A percentile compares a stretch with the other conserved stretches of the same genome.
phyloP scores from a whole-genome alignment of 2,797 vertebrate species.

The Typhlichthys eigenmanni region DNA sequence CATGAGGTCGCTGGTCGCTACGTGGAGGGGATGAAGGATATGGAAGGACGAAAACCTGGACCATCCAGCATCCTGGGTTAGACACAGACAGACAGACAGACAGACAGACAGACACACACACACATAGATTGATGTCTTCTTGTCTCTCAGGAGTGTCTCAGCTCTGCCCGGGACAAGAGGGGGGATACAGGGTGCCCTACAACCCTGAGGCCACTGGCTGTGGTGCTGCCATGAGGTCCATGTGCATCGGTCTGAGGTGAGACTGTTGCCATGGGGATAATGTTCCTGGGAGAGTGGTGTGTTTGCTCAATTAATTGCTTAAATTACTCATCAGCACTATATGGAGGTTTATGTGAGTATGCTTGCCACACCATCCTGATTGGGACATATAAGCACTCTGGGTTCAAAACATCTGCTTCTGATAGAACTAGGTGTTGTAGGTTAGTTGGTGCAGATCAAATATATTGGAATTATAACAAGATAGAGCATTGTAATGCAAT shows the following conservation, averaged over 20 bases:
- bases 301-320: too few relatives aligned
- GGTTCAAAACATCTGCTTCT: too few relatives aligned
- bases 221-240: conserved; percentile 86
- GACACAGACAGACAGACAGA: conserved; percentile 3
- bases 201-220: conserved; percentile 80
- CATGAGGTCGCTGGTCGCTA: conserved; percentile 75
- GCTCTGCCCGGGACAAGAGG: conserved; percentile 75
- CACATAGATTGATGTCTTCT: neutral
- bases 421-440: too few relatives aligned
- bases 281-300: too few relatives aligned
- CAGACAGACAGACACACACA: neutral
- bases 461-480: too few relatives aligned
- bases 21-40: conserved; percentile 85
- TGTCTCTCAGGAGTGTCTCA: conserved; percentile 76
- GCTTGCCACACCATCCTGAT: too few relatives aligned
- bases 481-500: too few relatives aligned
- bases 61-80: conserved; percentile 82
- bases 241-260: conserved; percentile 87
- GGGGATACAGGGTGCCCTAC: conserved; percentile 79
- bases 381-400: too few relatives aligned
- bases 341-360: too few relatives aligned
- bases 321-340: too few relatives aligned
- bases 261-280: neutral
- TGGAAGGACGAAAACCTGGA: conserved; percentile 84
- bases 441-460: too few relatives aligned